phyloP scores from a whole-genome alignment of 23 tunicate genomes.

The Halocynthia aurantium region DNA sequence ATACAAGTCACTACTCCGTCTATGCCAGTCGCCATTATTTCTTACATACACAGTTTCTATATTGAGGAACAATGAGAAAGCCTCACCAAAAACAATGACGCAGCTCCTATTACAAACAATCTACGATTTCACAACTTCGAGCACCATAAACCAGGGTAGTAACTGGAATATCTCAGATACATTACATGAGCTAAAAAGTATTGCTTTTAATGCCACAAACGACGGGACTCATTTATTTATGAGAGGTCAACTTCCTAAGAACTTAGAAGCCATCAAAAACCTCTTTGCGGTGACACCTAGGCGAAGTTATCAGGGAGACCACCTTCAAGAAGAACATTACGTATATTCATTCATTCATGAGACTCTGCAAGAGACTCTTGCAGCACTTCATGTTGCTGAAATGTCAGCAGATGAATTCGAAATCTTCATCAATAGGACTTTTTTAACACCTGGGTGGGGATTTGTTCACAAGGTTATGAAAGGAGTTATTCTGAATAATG shows the following conservation, averaged over 20 bases:
- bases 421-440: not conserved
- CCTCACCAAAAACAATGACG: not conserved
- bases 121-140: not conserved
- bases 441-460: not conserved
- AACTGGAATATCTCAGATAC: not conserved
- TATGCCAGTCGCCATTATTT: not conserved
- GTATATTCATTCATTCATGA: not conserved
- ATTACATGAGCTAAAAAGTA: not conserved
- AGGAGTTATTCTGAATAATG: not conserved
- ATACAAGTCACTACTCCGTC: not conserved
- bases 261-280: too few species aligned
- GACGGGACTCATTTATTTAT: too few species aligned
- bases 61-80: not conserved
- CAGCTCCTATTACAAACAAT: not conserved
- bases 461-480: not conserved
- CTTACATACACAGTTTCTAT: not conserved
- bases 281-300: too few species aligned
- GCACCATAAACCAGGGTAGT: too few species aligned
- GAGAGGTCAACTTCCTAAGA: too few species aligned
- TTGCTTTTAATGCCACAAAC: not conserved
- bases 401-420: not conserved
- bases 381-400: constrained; percentile 5
- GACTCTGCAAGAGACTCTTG: constrained; percentile 1
- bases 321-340: not conserved
- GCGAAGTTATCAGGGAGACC: too few species aligned